Percentiles rank a stretch among this genome's conserved stretches.
These are phyloP conservation scores for Archivesica marissinica DNA, from an alignment of 1,140 invertebrate species.

Conservation along the genomic window DNA sequence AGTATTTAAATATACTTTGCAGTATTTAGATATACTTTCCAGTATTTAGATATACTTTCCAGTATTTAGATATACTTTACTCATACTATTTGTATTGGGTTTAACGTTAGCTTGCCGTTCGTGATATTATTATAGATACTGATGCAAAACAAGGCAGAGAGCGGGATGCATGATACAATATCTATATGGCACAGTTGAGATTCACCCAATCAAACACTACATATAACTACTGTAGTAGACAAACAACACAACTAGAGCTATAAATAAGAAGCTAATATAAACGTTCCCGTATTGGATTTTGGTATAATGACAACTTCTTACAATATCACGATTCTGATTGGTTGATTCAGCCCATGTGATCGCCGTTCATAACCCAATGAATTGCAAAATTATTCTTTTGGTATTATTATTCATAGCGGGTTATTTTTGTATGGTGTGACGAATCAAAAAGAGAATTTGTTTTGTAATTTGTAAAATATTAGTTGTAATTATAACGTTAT, in stretches of 20 bases:
- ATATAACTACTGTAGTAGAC: not conserved
- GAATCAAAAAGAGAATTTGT: too few relatives aligned
- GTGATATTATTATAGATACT: not conserved
- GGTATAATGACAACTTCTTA: not conserved
- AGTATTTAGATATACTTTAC: too few relatives aligned
- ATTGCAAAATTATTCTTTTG: not conserved
- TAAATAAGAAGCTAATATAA: not conserved
- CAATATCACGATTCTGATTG: too few relatives aligned
- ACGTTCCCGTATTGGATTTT: not conserved
- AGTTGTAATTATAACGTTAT: too few relatives aligned
- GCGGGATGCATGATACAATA: not conserved
- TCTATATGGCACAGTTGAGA: constrained; percentile 5
- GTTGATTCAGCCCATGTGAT: not conserved
- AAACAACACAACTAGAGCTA: not conserved
- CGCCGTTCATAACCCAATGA: not conserved
- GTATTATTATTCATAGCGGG: too few relatives aligned
- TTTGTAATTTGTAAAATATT: too few relatives aligned
- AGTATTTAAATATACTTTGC: too few relatives aligned
- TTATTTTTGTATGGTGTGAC: too few relatives aligned
- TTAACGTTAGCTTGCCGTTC: not conserved
- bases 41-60: too few relatives aligned
- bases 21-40: too few relatives aligned
- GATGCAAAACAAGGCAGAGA: not conserved
- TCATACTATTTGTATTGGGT: not conserved
- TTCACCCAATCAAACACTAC: not conserved